Evolutionary conservation across 1,140 invertebrate species (phyloP).

Genomic region (Brachionus manjavacas): DNA sequence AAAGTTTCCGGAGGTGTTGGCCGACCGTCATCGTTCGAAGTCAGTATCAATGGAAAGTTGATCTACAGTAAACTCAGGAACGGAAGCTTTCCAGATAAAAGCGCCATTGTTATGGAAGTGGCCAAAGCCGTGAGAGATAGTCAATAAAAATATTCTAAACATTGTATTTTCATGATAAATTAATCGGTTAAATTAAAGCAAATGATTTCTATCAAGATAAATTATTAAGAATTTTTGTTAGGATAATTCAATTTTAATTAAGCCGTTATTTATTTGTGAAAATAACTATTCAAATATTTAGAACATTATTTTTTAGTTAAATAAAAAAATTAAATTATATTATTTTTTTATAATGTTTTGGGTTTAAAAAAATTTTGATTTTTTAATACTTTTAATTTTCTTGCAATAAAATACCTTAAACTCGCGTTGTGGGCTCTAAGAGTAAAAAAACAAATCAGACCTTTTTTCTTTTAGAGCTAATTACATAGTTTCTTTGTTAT

Average conservation of each 20-base stretch:
- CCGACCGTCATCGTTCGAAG: constrained; percentile 31
- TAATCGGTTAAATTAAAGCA: not conserved
- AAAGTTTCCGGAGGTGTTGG: not conserved
- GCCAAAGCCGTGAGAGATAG: not conserved
- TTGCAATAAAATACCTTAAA: too few relatives aligned
- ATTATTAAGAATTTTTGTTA: not conserved
- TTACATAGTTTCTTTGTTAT: too few relatives aligned
- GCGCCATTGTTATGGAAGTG: not conserved
- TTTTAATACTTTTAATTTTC: too few relatives aligned
- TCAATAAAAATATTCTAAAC: not conserved
- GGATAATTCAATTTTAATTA: not conserved
- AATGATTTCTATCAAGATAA: not conserved
- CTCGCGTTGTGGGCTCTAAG: too few relatives aligned
- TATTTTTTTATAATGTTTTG: too few relatives aligned
- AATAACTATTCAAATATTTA: not conserved
- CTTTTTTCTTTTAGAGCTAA: too few relatives aligned
- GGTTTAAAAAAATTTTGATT: too few relatives aligned
- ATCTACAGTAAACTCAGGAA: constrained; percentile 11
- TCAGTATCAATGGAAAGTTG: not conserved
- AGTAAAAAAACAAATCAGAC: too few relatives aligned
- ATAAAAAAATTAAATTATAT: too few relatives aligned
- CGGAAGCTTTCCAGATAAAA: not conserved
- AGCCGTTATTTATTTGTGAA: not conserved
- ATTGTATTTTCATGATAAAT: not conserved
- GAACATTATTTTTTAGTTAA: too few relatives aligned